phyloP scores from a whole-genome alignment of 53 echinoderm and acorn worm genomes.

The Holothuria leucospilota region DNA sequence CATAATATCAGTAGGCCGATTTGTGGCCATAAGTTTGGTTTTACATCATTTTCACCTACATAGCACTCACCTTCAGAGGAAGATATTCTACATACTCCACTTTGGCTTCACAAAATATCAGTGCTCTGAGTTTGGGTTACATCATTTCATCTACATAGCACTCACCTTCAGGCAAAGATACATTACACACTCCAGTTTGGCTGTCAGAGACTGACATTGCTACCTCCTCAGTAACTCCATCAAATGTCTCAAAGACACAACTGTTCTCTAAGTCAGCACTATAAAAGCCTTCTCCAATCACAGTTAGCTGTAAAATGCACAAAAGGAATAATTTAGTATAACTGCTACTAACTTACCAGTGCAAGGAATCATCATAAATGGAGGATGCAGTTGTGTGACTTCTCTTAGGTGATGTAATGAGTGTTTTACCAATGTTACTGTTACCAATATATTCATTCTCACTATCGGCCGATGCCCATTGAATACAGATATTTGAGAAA shows the following conservation, averaged over 20 bases:
- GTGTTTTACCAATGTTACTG: too few species aligned
- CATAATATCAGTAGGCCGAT: too few species aligned
- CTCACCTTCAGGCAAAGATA: conserved; percentile 8
- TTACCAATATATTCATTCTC: too few species aligned
- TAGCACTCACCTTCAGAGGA: neutral
- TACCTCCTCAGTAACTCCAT: neutral
- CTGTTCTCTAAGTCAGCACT: neutral
- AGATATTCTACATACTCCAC: neutral
- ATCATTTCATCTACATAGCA: neutral
- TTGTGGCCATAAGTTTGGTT: too few species aligned
- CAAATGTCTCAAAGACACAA: neutral
- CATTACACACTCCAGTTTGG: neutral
- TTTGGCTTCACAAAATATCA: neutral
- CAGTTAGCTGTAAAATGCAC: conserved; percentile 21
- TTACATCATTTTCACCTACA: too few species aligned
- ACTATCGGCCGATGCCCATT: too few species aligned
- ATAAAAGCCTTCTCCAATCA: conserved; percentile 11
- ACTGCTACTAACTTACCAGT: too few species aligned
- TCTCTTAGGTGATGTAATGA: too few species aligned
- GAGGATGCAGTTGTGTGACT: too few species aligned
- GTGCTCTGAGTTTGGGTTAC: too few species aligned
- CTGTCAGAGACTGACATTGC: neutral
- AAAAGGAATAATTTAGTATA: neutral
- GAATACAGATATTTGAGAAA: too few species aligned
- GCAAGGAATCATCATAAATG: too few species aligned